phyloP scores from a whole-genome alignment of 1,140 invertebrate species.

The Leguminivora glycinivorella region DNA sequence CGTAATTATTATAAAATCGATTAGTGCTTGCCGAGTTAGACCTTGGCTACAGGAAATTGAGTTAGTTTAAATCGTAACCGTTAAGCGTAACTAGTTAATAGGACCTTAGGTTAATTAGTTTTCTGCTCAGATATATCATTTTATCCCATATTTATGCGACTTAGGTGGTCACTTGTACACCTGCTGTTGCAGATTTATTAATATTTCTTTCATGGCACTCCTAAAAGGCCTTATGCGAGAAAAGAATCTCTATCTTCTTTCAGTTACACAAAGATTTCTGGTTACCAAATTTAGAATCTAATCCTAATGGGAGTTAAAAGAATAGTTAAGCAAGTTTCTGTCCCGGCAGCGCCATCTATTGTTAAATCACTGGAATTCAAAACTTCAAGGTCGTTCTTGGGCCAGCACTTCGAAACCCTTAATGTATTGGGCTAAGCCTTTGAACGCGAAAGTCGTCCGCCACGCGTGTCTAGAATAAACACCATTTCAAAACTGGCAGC shows the following conservation, averaged over 20 bases:
- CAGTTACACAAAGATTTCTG: too few relatives aligned
- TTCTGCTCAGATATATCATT: conserved; percentile 7
- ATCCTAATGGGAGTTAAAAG: too few relatives aligned
- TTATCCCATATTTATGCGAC: background rate
- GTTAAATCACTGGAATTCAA: too few relatives aligned
- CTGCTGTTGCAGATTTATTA: background rate
- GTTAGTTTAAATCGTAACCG: conserved; percentile 1
- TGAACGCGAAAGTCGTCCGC: too few relatives aligned
- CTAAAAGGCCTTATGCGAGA: background rate
- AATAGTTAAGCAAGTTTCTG: too few relatives aligned
- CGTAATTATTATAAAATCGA: conserved; percentile 26
- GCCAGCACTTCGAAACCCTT: too few relatives aligned
- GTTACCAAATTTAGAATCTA: too few relatives aligned
- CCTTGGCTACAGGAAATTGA: conserved; percentile 25
- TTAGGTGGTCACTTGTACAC: background rate
- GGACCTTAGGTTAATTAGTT: background rate
- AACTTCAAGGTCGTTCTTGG: too few relatives aligned
- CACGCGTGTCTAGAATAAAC: too few relatives aligned
- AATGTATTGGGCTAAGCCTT: too few relatives aligned
- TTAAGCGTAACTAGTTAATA: conserved; percentile 16
- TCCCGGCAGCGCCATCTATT: too few relatives aligned
- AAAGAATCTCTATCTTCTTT: background rate
- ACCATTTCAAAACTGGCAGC: background rate
- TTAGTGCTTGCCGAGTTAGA: conserved; percentile 5
- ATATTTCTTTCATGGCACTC: background rate